Percentiles rank a stretch among this genome's conserved stretches.
Conservation (phyloP, 2,797 vertebrate species). For the Margarornis squamiger region DNA sequence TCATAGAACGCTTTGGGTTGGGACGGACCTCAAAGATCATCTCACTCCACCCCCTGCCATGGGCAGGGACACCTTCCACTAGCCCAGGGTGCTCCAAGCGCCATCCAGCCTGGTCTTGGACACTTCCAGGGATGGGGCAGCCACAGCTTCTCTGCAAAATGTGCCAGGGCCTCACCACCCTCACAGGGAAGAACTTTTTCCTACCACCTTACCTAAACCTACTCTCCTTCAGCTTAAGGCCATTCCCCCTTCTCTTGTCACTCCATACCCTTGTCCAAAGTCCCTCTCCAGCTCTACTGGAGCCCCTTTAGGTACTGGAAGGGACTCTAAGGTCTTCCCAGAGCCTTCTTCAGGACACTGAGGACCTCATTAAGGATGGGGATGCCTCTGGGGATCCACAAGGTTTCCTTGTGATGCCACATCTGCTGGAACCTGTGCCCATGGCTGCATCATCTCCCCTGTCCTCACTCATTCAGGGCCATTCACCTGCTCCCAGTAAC, state of each 20-base stretch:
- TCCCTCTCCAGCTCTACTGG: background rate
- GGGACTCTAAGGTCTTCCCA: rapidly evolving
- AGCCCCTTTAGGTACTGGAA: rapidly evolving
- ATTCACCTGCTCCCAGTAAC: background rate
- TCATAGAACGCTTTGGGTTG: background rate
- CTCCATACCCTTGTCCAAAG: background rate
- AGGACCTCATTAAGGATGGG: background rate
- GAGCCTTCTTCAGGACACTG: background rate
- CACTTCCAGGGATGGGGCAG: background rate
- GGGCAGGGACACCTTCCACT: background rate
- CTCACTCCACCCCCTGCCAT: rapidly evolving
- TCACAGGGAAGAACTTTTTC: background rate
- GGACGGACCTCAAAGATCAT: background rate
- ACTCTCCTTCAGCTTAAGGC: background rate
- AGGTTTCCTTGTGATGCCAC: background rate
- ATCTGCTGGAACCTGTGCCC: background rate
- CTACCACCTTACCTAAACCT: too few relatives aligned
- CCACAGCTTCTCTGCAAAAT: background rate
- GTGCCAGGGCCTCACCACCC: background rate
- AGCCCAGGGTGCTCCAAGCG: rapidly evolving
- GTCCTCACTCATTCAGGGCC: background rate
- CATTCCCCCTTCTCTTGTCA: background rate
- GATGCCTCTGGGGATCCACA: background rate
- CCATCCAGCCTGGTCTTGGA: rapidly evolving
- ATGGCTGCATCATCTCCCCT: rapidly evolving